A percentile compares a stretch with the other conserved stretches of the same genome.
Conservation (phyloP, 2,797 vertebrate genomes). For the Anas bernieri region DNA sequence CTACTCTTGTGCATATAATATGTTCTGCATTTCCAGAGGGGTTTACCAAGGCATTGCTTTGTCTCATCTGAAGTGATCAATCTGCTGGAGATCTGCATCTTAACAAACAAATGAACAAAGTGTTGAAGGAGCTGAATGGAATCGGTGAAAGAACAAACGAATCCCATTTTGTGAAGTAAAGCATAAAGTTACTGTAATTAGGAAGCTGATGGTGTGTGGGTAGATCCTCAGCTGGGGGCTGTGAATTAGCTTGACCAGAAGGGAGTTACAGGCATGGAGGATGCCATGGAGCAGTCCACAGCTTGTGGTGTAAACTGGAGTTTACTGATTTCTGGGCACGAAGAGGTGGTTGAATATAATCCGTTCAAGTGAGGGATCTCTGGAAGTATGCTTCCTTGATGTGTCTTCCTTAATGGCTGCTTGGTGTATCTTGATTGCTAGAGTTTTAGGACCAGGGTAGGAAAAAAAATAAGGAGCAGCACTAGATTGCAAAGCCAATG, state of each 20-base stretch:
- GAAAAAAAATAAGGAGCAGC: neutral
- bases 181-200: conserved; percentile 55
- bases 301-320: neutral
- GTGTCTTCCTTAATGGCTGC: neutral
- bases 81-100: conserved; percentile 50
- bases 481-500: neutral
- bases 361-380: neutral
- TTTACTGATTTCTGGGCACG: neutral
- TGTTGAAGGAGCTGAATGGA: conserved; percentile 41
- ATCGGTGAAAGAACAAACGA: conserved; percentile 26
- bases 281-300: neutral
- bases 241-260: neutral
- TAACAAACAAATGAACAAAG: conserved; percentile 43
- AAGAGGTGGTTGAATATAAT: neutral
- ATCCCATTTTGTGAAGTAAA: conserved; percentile 40
- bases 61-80: conserved; percentile 60
- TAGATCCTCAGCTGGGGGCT: neutral
- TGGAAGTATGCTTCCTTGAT: neutral
- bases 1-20: conserved; percentile 27
- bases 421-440: neutral
- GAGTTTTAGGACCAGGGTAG: neutral
- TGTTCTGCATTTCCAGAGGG: conserved; percentile 53
- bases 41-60: conserved; percentile 57
- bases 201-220: neutral
- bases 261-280: neutral